These are phyloP conservation scores for Probaryconus sp. DNA, from an alignment of 1,140 invertebrate genomes.

Conservation along the genomic window DNA sequence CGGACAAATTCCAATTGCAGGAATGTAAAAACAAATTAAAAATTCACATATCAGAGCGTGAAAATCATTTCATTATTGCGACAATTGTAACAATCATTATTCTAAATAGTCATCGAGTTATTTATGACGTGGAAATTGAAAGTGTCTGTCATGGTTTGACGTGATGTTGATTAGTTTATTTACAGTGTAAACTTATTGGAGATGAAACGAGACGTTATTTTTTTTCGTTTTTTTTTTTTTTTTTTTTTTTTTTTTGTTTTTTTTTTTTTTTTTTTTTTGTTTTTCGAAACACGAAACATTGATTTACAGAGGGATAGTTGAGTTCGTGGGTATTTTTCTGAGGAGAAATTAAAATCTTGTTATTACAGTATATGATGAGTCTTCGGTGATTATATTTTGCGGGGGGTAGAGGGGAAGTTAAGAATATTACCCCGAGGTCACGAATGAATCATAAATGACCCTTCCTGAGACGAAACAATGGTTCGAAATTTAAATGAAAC, in stretches of 20 bases:
- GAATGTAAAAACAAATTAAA: conserved; percentile 9
- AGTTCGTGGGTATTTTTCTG: no score
- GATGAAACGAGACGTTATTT: neutral
- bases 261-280: no score
- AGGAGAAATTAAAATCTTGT: no score
- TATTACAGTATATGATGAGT: conserved; percentile 45
- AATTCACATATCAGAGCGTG: conserved; percentile 33
- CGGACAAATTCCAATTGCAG: no score
- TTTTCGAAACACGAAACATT: no score
- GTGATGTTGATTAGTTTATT: conserved; percentile 34
- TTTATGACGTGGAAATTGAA: conserved; percentile 55
- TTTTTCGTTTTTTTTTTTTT: neutral
- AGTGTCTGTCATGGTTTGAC: conserved; percentile 45
- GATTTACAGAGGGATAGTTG: no score
- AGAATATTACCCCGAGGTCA: conserved; percentile 56
- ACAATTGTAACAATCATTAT: conserved; percentile 18
- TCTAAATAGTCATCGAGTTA: conserved; percentile 47
- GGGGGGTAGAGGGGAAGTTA: conserved; percentile 46
- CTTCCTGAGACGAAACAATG: conserved; percentile 48
- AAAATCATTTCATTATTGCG: conserved; percentile 42
- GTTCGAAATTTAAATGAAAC: no score
- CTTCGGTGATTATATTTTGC: conserved; percentile 42
- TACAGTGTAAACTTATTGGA: conserved; percentile 33
- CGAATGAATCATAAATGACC: conserved; percentile 53
- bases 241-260: neutral